Conservation (phyloP, 2,888 invertebrate genomes). For the Drepanosiphum platanoidis region DNA sequence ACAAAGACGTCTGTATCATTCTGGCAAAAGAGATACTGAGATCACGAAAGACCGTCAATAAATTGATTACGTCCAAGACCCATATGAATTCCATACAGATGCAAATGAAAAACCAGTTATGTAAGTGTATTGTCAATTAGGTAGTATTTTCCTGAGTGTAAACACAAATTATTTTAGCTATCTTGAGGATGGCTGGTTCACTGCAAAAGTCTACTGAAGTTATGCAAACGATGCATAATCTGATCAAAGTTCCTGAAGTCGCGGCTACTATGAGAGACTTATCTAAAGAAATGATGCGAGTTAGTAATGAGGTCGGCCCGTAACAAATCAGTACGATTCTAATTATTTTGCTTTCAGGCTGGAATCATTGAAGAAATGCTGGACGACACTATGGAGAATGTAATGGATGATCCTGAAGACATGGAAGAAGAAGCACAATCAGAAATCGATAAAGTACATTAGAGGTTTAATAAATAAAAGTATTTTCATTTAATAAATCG, state of each 20-base stretch:
- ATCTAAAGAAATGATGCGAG: slow-evolving; percentile 98
- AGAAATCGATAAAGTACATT: slow-evolving; percentile 86
- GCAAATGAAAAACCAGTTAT: slow-evolving; percentile 97
- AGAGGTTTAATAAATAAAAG: background rate
- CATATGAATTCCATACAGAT: slow-evolving; percentile 95
- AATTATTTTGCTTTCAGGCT: slow-evolving; percentile 70
- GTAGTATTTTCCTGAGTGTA: background rate
- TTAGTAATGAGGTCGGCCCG: slow-evolving; percentile 63
- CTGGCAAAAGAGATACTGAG: slow-evolving; percentile 92
- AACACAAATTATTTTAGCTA: slow-evolving; percentile 73
- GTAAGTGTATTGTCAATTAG: slow-evolving; percentile 69
- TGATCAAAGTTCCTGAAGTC: slow-evolving; percentile 91
- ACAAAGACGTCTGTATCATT: slow-evolving; percentile 92
- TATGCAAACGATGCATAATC: slow-evolving; percentile 96
- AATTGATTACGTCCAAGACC: slow-evolving; percentile 95
- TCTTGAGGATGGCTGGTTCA: slow-evolving; percentile 90
- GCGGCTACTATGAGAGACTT: slow-evolving; percentile 96
- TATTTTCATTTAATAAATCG: background rate
- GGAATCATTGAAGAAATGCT: slow-evolving; percentile 99
- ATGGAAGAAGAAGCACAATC: slow-evolving; percentile 95
- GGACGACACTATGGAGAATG: slow-evolving; percentile 92
- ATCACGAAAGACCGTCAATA: slow-evolving; percentile 86
- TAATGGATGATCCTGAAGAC: slow-evolving; percentile 90
- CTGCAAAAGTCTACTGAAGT: slow-evolving; percentile 96
- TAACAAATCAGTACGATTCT: background rate